phyloP scores from a whole-genome alignment of 2,113 vertebrate species.

The Eidolon helvum region DNA sequence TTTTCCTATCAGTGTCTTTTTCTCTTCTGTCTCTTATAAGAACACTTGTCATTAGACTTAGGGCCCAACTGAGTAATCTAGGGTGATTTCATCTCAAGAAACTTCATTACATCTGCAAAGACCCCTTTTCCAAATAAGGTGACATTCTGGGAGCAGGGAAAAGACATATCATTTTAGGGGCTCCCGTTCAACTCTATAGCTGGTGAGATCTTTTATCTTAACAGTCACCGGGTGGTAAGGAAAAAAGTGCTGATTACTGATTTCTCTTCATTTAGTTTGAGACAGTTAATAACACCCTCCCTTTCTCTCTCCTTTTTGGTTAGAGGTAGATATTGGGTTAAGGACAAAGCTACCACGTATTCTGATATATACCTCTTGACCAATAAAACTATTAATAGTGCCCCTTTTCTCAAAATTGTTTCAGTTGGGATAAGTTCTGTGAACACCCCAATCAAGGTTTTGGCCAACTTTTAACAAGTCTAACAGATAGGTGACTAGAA shows the following conservation, averaged over 20 bases:
- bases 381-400: neutral
- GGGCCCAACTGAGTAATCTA: neutral
- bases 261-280: neutral
- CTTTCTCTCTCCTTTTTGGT: neutral
- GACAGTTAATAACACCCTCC: neutral
- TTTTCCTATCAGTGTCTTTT: neutral
- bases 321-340: neutral
- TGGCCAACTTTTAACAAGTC: neutral
- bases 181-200: neutral
- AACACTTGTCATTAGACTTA: neutral
- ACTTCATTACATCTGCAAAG: neutral
- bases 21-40: neutral
- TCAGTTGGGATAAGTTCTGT: neutral
- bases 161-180: neutral
- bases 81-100: neutral
- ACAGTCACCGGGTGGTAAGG: neutral
- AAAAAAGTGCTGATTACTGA: neutral
- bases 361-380: neutral
- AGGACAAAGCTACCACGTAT: neutral
- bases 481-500: neutral
- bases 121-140: neutral
- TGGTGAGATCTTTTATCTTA: neutral
- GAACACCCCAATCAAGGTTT: neutral
- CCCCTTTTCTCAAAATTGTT: neutral
- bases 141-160: neutral